A percentile compares a stretch with the other conserved stretches of the same genome.
These are phyloP conservation scores for Cotesia vestalis DNA, from an alignment of 1,140 invertebrate species.

Conservation along the genomic window DNA sequence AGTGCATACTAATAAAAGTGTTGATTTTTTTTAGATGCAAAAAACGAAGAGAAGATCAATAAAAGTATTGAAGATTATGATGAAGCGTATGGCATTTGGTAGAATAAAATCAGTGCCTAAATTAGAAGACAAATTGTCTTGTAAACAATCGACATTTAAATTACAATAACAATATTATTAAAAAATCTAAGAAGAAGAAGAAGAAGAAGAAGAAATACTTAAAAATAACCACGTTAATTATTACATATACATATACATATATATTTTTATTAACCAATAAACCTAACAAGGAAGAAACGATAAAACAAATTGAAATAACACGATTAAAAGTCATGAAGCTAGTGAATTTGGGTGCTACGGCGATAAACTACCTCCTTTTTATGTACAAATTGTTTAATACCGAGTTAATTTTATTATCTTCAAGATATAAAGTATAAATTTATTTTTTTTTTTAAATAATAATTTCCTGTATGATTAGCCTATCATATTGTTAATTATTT, in stretches of 20 bases:
- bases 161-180: too few species aligned
- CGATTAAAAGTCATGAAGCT: slow-evolving; percentile 44
- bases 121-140: background rate
- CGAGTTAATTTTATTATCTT: slow-evolving; percentile 54
- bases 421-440: slow-evolving; percentile 45
- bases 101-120: too few species aligned
- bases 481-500: too few species aligned
- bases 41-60: background rate
- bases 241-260: background rate
- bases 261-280: too few species aligned
- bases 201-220: too few species aligned
- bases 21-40: background rate
- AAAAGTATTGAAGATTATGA: background rate
- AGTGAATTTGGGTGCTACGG: slow-evolving; percentile 51
- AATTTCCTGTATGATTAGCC: too few species aligned
- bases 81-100: too few species aligned
- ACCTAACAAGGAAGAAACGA: background rate
- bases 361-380: slow-evolving; percentile 60
- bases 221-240: too few species aligned
- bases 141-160: too few species aligned
- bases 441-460: too few species aligned
- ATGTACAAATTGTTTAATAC: slow-evolving; percentile 57
- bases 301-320: slow-evolving; percentile 9
- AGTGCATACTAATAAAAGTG: background rate
- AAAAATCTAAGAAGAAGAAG: too few species aligned